Evolutionary conservation across 2,888 invertebrate genomes (phyloP).

Genomic region (Ametastegia equiseti): DNA sequence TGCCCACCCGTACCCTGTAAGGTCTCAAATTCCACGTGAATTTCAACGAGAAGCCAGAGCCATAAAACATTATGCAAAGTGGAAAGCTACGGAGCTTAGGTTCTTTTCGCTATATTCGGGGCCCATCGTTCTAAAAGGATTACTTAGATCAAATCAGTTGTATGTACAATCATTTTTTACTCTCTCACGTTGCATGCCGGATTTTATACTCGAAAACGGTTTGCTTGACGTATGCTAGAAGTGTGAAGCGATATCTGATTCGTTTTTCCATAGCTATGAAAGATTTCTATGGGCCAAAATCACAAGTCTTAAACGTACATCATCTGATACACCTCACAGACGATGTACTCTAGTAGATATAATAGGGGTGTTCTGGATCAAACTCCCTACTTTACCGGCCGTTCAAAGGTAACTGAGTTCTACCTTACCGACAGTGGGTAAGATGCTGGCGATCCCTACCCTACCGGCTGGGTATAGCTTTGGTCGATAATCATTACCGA

Average conservation of each 20-base stretch:
- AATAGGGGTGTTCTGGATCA: too few species aligned
- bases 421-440: too few species aligned
- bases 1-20: too few species aligned
- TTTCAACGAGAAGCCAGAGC: constrained; percentile 14
- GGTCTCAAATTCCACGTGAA: constrained; percentile 14
- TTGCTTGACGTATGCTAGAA: neutral
- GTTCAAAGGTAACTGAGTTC: too few species aligned
- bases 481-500: too few species aligned
- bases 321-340: neutral
- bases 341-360: constrained; percentile 24
- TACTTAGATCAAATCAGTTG: neutral
- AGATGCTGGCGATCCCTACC: too few species aligned
- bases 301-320: constrained; percentile 15
- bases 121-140: constrained; percentile 15
- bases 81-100: constrained; percentile 23
- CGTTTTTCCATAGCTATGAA: constrained; percentile 9
- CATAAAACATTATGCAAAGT: neutral
- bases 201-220: constrained; percentile 1
- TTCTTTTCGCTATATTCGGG: constrained; percentile 13
- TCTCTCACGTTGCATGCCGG: constrained; percentile 21
- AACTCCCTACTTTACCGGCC: too few species aligned
- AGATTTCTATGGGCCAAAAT: constrained; percentile 18
- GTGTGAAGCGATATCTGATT: constrained; percentile 10
- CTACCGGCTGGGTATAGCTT: too few species aligned
- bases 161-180: constrained; percentile 11